Percentiles rank a stretch among this genome's conserved stretches.
Evolutionary conservation across 2,113 vertebrate genomes (phyloP).

Genomic region (Phylloscopus trochilus): DNA sequence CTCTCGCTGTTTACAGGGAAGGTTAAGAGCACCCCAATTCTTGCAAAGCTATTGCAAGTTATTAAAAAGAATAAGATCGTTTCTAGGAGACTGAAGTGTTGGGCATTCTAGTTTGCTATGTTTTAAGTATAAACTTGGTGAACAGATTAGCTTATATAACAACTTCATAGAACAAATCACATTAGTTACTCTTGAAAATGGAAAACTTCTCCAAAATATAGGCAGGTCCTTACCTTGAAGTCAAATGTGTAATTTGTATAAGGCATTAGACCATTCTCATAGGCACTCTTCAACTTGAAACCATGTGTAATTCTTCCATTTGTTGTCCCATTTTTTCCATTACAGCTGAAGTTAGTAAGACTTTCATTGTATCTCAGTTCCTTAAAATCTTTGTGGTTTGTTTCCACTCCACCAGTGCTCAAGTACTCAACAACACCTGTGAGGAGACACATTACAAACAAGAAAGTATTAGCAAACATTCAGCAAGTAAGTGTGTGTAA

Average conservation of each 20-base stretch:
- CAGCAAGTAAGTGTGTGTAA: background rate
- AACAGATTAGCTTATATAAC: background rate
- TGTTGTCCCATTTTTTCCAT: constrained; percentile 91
- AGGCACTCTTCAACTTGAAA: constrained; percentile 98
- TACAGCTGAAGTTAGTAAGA: constrained; percentile 97
- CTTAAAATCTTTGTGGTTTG: constrained; percentile 98
- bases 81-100: background rate
- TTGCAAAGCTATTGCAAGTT: background rate
- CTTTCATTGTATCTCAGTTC: constrained; percentile 96
- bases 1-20: background rate
- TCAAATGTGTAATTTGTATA: constrained; percentile 98
- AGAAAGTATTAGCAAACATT: background rate
- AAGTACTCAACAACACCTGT: constrained; percentile 97
- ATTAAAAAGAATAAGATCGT: background rate
- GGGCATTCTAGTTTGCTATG: background rate
- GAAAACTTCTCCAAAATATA: background rate
- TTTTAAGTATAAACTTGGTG: background rate
- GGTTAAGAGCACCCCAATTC: background rate
- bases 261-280: constrained; percentile 97
- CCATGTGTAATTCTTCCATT: constrained; percentile 95
- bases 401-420: constrained; percentile 94
- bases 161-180: background rate
- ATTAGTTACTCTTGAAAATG: background rate
- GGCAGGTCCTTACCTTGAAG: constrained; percentile 84
- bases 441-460: background rate